Conservation (phyloP, 2,113 vertebrate species). For the Pelmatolapia mariae region DNA sequence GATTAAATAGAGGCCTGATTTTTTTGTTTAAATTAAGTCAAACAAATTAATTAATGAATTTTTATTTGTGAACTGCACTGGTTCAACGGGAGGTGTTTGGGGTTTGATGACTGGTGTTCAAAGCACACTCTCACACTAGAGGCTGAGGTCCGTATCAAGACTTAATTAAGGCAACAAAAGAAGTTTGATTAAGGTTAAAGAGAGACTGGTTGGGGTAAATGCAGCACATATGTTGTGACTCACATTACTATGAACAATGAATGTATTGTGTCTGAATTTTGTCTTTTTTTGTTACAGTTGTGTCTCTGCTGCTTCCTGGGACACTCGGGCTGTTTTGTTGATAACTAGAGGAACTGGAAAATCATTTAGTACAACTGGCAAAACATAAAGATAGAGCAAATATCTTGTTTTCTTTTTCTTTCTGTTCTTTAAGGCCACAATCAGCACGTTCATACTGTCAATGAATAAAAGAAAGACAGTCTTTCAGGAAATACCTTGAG, state of each 20-base stretch:
- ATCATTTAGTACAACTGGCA: slow-evolving; percentile 19
- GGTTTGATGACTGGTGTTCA: background rate
- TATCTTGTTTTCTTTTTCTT: background rate
- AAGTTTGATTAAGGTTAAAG: background rate
- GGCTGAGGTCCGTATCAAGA: background rate
- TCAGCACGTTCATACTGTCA: background rate
- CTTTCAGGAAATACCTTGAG: background rate
- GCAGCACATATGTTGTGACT: background rate
- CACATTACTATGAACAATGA: background rate
- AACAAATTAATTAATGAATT: background rate
- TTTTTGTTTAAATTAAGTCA: background rate
- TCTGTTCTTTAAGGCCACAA: background rate
- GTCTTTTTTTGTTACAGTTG: background rate
- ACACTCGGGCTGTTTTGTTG: background rate
- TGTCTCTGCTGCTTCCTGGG: background rate
- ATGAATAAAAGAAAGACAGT: background rate
- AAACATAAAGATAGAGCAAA: slow-evolving; percentile 9
- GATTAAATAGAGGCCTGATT: background rate
- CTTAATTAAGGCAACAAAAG: background rate
- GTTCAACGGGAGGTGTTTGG: background rate
- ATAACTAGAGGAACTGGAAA: slow-evolving; percentile 13
- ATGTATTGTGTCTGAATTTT: background rate
- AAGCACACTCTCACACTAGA: background rate
- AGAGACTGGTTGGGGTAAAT: background rate
- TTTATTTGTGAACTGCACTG: background rate